These are phyloP conservation scores for Acanthiza pusilla DNA, from an alignment of 2,797 vertebrate genomes.

Conservation along the genomic window DNA sequence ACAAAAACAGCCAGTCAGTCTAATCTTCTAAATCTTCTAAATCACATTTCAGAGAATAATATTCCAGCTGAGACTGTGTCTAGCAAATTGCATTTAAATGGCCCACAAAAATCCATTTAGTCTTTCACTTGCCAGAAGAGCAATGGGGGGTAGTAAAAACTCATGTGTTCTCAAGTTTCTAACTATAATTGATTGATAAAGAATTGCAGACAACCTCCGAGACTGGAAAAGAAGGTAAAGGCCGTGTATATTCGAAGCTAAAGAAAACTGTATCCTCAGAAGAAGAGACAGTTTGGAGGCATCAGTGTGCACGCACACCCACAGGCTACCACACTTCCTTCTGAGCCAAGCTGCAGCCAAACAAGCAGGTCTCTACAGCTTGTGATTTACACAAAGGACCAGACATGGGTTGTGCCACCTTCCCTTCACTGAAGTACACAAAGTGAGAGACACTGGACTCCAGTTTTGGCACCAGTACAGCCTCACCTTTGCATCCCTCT, in stretches of 20 bases:
- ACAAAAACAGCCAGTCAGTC: background rate
- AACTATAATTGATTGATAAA: slow-evolving; percentile 13
- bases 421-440: background rate
- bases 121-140: slow-evolving; percentile 10
- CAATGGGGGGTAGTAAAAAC: slow-evolving; percentile 8
- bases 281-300: background rate
- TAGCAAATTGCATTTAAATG: slow-evolving; percentile 45
- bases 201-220: background rate
- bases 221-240: background rate
- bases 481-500: background rate
- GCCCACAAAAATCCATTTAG: slow-evolving; percentile 51
- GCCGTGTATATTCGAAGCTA: background rate
- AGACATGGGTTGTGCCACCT: background rate
- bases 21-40: slow-evolving; percentile 17
- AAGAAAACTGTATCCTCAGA: background rate
- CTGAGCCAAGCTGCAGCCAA: background rate
- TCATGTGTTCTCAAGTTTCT: background rate
- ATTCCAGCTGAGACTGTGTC: slow-evolving; percentile 2
- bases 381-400: background rate
- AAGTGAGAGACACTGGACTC: background rate
- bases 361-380: background rate
- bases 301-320: background rate
- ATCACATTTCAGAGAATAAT: slow-evolving; percentile 8
- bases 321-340: background rate
- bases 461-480: background rate